Base-by-base conservation (phyloP, 2,113 vertebrate genomes). In the Hemibagrus wyckioides region DNA sequence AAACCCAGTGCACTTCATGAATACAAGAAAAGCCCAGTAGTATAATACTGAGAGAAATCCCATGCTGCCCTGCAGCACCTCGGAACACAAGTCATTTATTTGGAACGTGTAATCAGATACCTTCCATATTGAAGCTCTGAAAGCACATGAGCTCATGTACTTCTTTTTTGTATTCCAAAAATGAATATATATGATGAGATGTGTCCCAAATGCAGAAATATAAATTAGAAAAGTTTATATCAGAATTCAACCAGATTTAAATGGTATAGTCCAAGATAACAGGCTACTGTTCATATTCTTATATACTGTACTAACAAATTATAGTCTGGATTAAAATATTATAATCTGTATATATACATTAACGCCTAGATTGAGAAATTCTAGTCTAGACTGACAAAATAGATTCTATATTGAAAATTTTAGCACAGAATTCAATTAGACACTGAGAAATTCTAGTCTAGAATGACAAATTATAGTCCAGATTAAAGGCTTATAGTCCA, bases 1-100 rank as follows among this genome's bases (percentile, higher is more conserved):
- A 82, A 88, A 52, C 87, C 88, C 61, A 88, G 86, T 39, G 61
- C 83, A 82, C 87, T 85, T 87, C 88, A 88, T 86, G 83, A 86
- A 79, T 65, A 69, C 59, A 48, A 69, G 61, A 67, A 67, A 65
- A 83, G 61, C 82, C 41, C 44, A 50, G 59, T 21, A 36, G 57
- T 67, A 50, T 52, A 69, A 67, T 54, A 83, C n/a, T 3, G 19
- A 56, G 23, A 14, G 52, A 73, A 75, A 82, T 44, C 81, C 57
- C 81, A 63, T 52, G 39, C n/a, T 82, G 28, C 39, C 39, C 59
- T 48, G 15, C 15, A 48, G 59, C 41, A 59, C 11, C 30, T 44
- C 81, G 1, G 50, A 48, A n/a, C 39, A 11, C 59, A 25, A 28
- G 39, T 65, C 13, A 44, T 65, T n/a, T 19, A n/a, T 63, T 65